A percentile compares a stretch with the other conserved stretches of the same genome.
These are phyloP conservation scores for Tetragonisca angustula DNA, from an alignment of 2,888 invertebrate species.

Conservation along the genomic window DNA sequence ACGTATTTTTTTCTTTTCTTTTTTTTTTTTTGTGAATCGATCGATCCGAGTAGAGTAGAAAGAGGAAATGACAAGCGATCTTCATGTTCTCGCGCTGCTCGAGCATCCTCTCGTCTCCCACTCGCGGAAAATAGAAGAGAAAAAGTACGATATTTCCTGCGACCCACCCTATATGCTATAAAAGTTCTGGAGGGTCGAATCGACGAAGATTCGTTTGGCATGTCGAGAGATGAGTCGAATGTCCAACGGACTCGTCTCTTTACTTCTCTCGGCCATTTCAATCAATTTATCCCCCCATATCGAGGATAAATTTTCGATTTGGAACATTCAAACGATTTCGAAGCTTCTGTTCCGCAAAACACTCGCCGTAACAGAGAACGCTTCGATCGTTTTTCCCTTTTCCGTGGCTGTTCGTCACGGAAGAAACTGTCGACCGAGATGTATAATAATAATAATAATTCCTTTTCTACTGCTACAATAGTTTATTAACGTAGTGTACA, in stretches of 20 bases:
- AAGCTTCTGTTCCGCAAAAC: constrained; percentile 20
- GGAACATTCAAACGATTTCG: constrained; percentile 38
- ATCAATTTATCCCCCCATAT: constrained; percentile 51
- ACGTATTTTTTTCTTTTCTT: too few relatives aligned
- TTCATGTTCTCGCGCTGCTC: constrained; percentile 18
- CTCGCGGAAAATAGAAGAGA: background rate
- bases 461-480: too few relatives aligned
- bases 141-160: constrained; percentile 15
- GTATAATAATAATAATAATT: too few relatives aligned
- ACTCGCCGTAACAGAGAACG: background rate
- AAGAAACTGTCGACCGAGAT: too few relatives aligned
- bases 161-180: too few relatives aligned
- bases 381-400: background rate
- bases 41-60: background rate
- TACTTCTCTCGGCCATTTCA: constrained; percentile 30
- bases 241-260: background rate
- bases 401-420: background rate
- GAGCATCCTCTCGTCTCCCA: background rate
- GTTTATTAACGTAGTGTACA: too few relatives aligned
- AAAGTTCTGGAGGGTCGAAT: constrained; percentile 3
- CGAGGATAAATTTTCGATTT: constrained; percentile 47
- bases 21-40: too few relatives aligned
- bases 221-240: constrained; percentile 9
- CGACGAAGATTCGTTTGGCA: background rate
- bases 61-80: constrained; percentile 61